Base-by-base conservation (phyloP, 2,113 vertebrate species). In the Castor canadensis region DNA sequence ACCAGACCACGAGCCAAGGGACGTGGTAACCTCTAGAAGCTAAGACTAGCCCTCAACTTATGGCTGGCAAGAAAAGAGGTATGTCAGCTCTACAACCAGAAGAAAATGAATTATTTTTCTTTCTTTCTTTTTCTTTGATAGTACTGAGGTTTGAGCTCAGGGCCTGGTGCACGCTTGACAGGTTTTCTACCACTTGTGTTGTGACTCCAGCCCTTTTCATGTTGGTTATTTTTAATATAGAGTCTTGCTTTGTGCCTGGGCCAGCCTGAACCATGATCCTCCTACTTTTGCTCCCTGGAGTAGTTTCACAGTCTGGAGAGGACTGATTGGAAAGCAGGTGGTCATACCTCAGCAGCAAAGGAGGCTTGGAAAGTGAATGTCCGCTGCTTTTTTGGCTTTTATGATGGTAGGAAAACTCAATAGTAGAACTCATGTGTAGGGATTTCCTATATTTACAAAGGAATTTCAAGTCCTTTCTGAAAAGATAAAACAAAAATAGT, bases 241-340 rank as follows among this genome's bases (percentile, higher is more conserved):
- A n/a, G n/a, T n/a, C n/a, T n/a, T n/a, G n/a, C n/a, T n/a, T n/a
- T n/a, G n/a, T n/a, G n/a, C n/a, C n/a, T n/a, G n/a, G n/a, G n/a
- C n/a, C n/a, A n/a, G n/a, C n/a, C n/a, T n/a, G n/a, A n/a, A n/a
- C n/a, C n/a, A n/a, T n/a, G n/a, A n/a, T n/a, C n/a, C n/a, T n/a
- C n/a, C n/a, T n/a, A n/a, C n/a, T n/a, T n/a, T n/a, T n/a, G n/a
- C n/a, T n/a, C n/a, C n/a, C n/a, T n/a, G n/a, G n/a, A 71, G 84
- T 91, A 84, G 30, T 69, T 94, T 67, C 85, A 95, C 66, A 93
- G 47, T 93, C 71, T 95, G 73, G 76, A 80, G 24, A 94, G 49
- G 40, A 73, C 58, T 80, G 26, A 67, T 54, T 84, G 15, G 17
- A 87, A 95, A 91, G 38, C 12, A 60, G 45, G 32, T 35, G 16